Percentiles rank a stretch among this genome's conserved stretches.
Evolutionary conservation across 2,888 invertebrate genomes (phyloP).

Genomic region (Drosophila formosana): DNA sequence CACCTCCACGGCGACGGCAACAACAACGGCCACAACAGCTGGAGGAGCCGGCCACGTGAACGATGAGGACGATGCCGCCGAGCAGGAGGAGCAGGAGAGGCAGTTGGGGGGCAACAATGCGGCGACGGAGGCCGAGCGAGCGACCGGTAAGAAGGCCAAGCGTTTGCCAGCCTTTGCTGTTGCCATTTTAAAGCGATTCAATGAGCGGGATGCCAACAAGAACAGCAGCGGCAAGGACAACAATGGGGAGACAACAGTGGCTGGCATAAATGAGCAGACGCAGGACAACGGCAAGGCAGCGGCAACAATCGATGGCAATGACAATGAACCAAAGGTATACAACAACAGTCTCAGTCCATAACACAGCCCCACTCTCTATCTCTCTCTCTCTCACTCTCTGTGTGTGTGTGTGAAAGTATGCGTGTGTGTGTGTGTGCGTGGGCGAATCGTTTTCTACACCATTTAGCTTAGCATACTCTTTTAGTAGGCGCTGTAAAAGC

Average conservation of each 20-base stretch:
- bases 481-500: conserved; percentile 55
- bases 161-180: conserved; percentile 82
- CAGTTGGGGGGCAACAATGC: conserved; percentile 30
- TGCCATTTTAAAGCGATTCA: conserved; percentile 83
- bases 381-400: conserved; percentile 22
- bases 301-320: conserved; percentile 80
- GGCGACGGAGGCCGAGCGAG: conserved; percentile 51
- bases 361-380: conserved; percentile 13
- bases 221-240: conserved; percentile 46
- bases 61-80: conserved; percentile 85
- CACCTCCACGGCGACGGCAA: conserved; percentile 78
- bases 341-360: conserved; percentile 53
- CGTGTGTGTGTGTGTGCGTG: conserved; percentile 25
- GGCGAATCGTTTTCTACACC: conserved; percentile 38
- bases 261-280: conserved; percentile 62
- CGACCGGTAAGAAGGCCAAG: conserved; percentile 70
- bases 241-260: conserved; percentile 57
- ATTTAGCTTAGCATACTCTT: conserved; percentile 60
- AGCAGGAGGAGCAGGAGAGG: conserved; percentile 50
- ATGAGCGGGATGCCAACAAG: conserved; percentile 77
- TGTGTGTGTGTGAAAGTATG: conserved; percentile 4
- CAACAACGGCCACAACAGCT: conserved; percentile 84
- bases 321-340: conserved; percentile 84
- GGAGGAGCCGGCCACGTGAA: conserved; percentile 72
- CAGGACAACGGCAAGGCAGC: conserved; percentile 45